A percentile compares a stretch with the other conserved stretches of the same genome.
Evolutionary conservation across 1,140 invertebrate species (phyloP).

Genomic region (Mizuhopecten yessoensis): DNA sequence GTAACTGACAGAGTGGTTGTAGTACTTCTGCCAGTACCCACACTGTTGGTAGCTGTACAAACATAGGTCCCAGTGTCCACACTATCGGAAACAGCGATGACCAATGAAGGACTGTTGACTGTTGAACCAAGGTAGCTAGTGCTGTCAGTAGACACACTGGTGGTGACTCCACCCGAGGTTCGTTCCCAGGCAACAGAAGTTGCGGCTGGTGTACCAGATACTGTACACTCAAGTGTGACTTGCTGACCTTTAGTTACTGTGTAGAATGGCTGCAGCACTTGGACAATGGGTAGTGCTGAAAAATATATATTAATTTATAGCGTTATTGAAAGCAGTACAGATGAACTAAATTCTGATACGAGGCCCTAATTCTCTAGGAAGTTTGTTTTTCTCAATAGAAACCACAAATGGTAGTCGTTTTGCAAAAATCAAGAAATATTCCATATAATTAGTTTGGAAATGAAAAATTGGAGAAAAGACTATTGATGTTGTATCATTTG

Average conservation of each 20-base stretch:
- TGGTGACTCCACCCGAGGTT: conserved; percentile 18
- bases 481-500: no score
- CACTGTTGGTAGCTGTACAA: conserved; percentile 46
- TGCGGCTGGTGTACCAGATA: conserved; percentile 39
- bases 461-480: no score
- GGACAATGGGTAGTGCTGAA: conserved; percentile 30
- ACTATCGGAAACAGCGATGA: background rate
- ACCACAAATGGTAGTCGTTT: no score
- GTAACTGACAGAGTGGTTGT: background rate
- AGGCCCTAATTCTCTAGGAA: no score
- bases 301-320: no score
- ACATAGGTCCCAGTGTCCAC: conserved; percentile 31
- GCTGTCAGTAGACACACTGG: background rate
- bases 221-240: conserved; percentile 44
- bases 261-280: conserved; percentile 4
- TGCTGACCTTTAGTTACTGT: conserved; percentile 23
- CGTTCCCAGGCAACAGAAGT: conserved; percentile 47
- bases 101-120: conserved; percentile 42
- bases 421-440: no score
- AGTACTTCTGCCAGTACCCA: conserved; percentile 42
- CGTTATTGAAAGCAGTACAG: no score
- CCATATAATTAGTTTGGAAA: no score
- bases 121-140: conserved; percentile 43
- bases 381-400: no score
- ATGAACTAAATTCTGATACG: no score